A percentile compares a stretch with the other conserved stretches of the same genome.
Conservation (phyloP, 2,113 vertebrate genomes). For the Sminthopsis crassicaudata region DNA sequence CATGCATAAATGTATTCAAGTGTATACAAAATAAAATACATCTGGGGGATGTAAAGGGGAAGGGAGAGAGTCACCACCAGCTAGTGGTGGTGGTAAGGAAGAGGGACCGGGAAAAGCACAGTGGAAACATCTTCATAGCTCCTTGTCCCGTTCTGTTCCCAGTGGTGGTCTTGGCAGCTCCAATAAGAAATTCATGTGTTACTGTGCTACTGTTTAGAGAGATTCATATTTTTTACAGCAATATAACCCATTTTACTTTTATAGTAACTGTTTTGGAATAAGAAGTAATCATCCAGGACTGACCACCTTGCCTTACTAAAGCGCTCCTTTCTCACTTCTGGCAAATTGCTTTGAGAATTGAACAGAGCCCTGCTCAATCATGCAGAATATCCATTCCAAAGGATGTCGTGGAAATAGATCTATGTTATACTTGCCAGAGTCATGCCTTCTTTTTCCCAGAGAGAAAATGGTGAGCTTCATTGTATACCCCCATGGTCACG, state of each 20-base stretch:
- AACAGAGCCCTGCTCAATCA: slow-evolving; percentile 85
- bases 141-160: slow-evolving; percentile 38
- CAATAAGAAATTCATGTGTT: slow-evolving; percentile 66
- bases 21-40: not conserved
- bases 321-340: slow-evolving; percentile 80
- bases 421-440: slow-evolving; percentile 70
- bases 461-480: slow-evolving; percentile 58
- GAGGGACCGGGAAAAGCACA: not conserved
- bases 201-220: slow-evolving; percentile 75
- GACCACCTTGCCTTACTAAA: slow-evolving; percentile 83
- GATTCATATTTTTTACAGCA: slow-evolving; percentile 82
- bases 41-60: not conserved
- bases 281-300: slow-evolving; percentile 87
- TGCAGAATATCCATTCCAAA: slow-evolving; percentile 80
- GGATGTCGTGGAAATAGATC: slow-evolving; percentile 79
- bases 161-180: slow-evolving; percentile 52
- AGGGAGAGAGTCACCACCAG: not conserved
- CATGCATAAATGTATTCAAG: not conserved
- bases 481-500: not conserved
- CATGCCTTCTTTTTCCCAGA: slow-evolving; percentile 64
- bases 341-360: slow-evolving; percentile 88
- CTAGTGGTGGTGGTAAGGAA: not conserved
- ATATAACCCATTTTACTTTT: slow-evolving; percentile 82
- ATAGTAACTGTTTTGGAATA: slow-evolving; percentile 86
- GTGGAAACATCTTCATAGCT: slow-evolving; percentile 16